Base-by-base conservation (phyloP, 2,888 invertebrate species). In the Ectobius pallidus region DNA sequence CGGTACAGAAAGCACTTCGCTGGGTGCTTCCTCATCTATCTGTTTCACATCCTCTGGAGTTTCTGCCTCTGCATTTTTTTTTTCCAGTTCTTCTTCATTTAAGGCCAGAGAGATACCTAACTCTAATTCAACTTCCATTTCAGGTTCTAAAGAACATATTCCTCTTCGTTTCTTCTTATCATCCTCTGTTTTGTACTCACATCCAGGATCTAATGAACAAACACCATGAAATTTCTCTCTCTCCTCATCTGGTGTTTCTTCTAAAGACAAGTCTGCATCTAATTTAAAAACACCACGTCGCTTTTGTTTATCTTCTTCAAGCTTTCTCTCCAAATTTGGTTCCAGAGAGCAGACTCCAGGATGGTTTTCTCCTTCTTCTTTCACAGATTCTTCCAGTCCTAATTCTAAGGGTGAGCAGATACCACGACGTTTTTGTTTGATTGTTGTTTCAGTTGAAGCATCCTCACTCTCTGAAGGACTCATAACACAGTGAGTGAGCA, bases 401-500 rank as follows among this genome's bases (percentile, higher is more conserved):
- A 58, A 16, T 58, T 58, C 58, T 30, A 32, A 58, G 1, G 22
- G 30, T n/a, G 30, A 58, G n/a, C 58, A 58, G 14, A 58, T 58
- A 3, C 58, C 58, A 30, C 32, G 58, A 16, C 58, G 58, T 30
- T 58, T 58, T 14, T 58, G 25, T n/a, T 25, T 58, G n/a, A 4
- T 58, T 16, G 32, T n/a, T 4, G 4, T 30, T 16, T 30, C 58
- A 30, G n/a, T n/a, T n/a, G 58, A 30, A 16, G 22, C 58, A 25
- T 58, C 42, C 25, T 55, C 42, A 22, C 44, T 27, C 9, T 70
- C 69, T 69, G 32, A 18, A 14, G 63, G 63, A 63, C 39, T 65
- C 20, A 61, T n/a, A 11, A 71, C 65, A 85, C 86, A 86, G 76
- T 86, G 86, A 75, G 86, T 86, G 70, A 87, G 78, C 68, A 87